A percentile compares a stretch with the other conserved stretches of the same genome.
phyloP scores from a whole-genome alignment of 1,140 invertebrate species.

The Oryzaephilus surinamensis region DNA sequence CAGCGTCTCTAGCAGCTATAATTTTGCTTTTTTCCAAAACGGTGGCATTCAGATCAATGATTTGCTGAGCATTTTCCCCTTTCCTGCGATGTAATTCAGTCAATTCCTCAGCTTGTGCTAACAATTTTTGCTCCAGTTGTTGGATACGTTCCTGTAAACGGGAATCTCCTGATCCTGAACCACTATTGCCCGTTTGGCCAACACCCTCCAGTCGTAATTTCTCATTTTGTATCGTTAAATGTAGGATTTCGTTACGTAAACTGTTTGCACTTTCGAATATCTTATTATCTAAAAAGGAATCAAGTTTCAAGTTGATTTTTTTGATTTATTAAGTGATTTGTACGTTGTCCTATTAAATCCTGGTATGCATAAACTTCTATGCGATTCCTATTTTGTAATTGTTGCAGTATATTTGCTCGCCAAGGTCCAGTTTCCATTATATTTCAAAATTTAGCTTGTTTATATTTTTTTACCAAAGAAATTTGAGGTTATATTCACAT shows the following conservation, averaged over 20 bases:
- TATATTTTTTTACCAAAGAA: no score
- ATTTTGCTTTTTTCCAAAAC: conserved; percentile 78
- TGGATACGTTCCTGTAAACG: conserved; percentile 41
- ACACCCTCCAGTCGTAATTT: conserved; percentile 52
- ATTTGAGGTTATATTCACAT: no score
- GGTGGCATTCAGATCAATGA: conserved; percentile 79
- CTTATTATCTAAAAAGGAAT: conserved; percentile 58
- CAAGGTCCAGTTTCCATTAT: conserved; percentile 29
- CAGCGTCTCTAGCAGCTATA: conserved; percentile 57
- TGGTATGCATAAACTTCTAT: conserved; percentile 47
- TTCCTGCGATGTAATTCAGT: conserved; percentile 78
- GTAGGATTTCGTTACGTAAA: conserved; percentile 70
- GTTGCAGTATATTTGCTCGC: conserved; percentile 45
- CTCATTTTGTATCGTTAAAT: conserved; percentile 74
- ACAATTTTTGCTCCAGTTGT: conserved; percentile 72
- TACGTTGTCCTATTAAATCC: conserved; percentile 53
- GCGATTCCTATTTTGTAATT: conserved; percentile 47
- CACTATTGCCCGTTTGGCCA: conserved; percentile 30
- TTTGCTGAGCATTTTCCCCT: conserved; percentile 87
- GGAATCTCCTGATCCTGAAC: conserved; percentile 16
- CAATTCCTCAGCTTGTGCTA: conserved; percentile 82
- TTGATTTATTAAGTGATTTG: conserved; percentile 20
- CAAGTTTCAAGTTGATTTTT: conserved; percentile 4
- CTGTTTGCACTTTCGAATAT: conserved; percentile 73
- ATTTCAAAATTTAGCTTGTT: no score